Evolutionary conservation across 2,797 vertebrate species (phyloP).

Genomic region (Phylloscopus collybita): DNA sequence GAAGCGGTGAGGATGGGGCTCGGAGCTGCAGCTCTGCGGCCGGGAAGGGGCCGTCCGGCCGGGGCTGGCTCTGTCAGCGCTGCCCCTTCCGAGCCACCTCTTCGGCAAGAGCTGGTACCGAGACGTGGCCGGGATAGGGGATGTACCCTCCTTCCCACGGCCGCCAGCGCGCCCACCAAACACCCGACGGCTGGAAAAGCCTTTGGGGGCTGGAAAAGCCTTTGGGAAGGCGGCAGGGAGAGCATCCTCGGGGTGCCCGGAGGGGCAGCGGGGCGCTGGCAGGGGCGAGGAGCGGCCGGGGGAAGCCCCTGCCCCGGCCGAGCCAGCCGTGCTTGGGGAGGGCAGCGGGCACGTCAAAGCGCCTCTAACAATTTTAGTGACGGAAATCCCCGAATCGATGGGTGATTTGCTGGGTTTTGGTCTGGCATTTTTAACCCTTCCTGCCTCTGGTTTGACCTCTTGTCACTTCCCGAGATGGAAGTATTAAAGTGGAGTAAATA

Average conservation of each 20-base stretch:
- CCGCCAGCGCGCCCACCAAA: not conserved
- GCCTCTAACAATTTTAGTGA: not conserved
- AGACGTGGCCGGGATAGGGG: rapidly evolving
- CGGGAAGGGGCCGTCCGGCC: not conserved
- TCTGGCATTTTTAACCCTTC: constrained; percentile 33
- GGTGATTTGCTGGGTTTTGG: not conserved
- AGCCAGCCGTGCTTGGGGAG: not conserved
- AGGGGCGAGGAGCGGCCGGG: not conserved
- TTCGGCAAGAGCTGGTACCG: not conserved
- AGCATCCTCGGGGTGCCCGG: not conserved
- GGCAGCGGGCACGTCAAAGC: not conserved
- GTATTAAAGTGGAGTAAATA: constrained; percentile 40
- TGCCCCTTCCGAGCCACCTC: not conserved
- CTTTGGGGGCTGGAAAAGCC: not conserved
- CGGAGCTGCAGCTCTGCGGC: not conserved
- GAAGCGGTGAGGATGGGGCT: not conserved
- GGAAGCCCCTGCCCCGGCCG: not conserved
- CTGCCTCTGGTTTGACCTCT: not conserved
- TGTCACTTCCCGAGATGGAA: not conserved
- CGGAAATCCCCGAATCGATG: not conserved
- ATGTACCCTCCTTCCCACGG: rapidly evolving
- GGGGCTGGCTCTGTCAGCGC: not conserved
- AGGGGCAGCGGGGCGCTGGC: not conserved
- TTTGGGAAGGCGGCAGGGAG: not conserved
- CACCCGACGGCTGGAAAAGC: not conserved